Evolutionary conservation across 92 coral and sea anemone species (phyloP), one percentile per base, ranked within the genome.

Genomic region (Parazoanthus darwini): DNA sequence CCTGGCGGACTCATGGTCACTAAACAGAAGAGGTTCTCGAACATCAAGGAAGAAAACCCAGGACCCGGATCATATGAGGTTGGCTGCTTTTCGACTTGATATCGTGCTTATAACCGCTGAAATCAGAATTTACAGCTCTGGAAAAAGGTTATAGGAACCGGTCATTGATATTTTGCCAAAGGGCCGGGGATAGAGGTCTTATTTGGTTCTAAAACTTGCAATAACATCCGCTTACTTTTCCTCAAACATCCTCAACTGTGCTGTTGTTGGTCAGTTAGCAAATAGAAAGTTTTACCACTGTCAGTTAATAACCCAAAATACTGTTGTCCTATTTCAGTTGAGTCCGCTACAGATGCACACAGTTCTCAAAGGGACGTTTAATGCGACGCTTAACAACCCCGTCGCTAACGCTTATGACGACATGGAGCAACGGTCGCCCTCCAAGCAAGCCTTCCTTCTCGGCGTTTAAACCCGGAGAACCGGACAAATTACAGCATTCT

Each of bases 61-160:
- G 99, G 99, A 44, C 99, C 99, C 1, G 99, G 99, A 23, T 89
- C 95, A 38, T 97, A 97, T 36, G 99, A 97, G 99, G 99, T 97
- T 74, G 63, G 90, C 77, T 51, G 68, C 66, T 58, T 23, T 58
- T 58, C 15, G 9, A 54, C 59, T 54, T 54, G 59, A 54, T 54
- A 54, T 54, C 59, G 59, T 54, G 3, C 14, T 14, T 54, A 54
- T 54, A 54, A 3, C 16, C 70, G 70, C 26, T 5, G 70, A 63
- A 63, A 63, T 22, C 8, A 8, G 59, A 54, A 63, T 16, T 20
- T 14, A 20, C 70, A 20, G 70, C 66, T 58, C 1, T 23, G 26
- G 6, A 18, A 18, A 5, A 3, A 63, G 18, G 25, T 63, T 22
- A 20, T 58, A 20, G 3, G 0, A 11, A 4, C 66, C 9, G 11